phyloP scores from a whole-genome alignment of 2,888 invertebrate species.

The Luffia ferchaultella region DNA sequence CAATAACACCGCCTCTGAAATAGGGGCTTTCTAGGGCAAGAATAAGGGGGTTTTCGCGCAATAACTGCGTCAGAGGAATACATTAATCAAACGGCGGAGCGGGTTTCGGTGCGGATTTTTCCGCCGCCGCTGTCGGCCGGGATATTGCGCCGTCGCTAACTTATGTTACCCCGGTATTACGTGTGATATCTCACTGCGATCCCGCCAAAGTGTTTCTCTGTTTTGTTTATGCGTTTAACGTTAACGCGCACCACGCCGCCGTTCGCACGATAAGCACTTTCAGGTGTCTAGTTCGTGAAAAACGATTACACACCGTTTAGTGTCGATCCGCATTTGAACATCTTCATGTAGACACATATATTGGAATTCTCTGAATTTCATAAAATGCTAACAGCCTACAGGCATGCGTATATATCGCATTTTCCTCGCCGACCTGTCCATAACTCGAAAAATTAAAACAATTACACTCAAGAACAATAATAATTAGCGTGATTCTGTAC shows the following conservation, averaged over 20 bases:
- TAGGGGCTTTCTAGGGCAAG: slow-evolving; percentile 33
- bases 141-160: slow-evolving; percentile 49
- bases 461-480: not conserved
- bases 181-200: slow-evolving; percentile 28
- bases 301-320: no score
- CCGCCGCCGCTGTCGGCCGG: slow-evolving; percentile 18
- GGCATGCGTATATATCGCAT: not conserved
- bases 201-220: not conserved
- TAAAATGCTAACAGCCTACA: no score
- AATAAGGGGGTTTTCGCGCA: slow-evolving; percentile 38
- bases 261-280: not conserved
- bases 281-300: no score
- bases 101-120: slow-evolving; percentile 32
- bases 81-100: slow-evolving; percentile 51
- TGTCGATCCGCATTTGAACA: no score
- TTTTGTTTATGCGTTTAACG: not conserved
- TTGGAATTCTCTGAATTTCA: no score
- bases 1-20: slow-evolving; percentile 44
- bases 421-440: not conserved
- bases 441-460: not conserved
- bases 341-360: no score
- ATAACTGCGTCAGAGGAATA: slow-evolving; percentile 55
- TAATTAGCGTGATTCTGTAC: no score
- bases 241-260: not conserved
- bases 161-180: slow-evolving; percentile 39